These are phyloP conservation scores for Drosophila parthenogenetica DNA, from an alignment of 2,888 invertebrate species.

Conservation along the genomic window DNA sequence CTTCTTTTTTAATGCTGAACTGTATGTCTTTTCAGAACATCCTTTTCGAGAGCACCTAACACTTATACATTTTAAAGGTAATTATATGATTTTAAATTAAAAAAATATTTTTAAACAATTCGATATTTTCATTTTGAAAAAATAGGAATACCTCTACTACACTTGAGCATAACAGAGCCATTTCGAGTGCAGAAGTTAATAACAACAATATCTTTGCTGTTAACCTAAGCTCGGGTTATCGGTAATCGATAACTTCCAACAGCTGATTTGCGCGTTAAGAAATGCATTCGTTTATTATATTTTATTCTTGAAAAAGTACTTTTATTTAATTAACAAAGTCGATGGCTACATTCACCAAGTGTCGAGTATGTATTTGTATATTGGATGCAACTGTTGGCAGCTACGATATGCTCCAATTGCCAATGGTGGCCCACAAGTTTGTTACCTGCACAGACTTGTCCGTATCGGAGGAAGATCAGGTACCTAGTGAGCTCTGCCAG, in stretches of 20 bases:
- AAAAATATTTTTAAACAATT: no score
- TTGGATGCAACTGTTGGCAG: slow-evolving; percentile 7
- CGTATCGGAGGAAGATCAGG: slow-evolving; percentile 31
- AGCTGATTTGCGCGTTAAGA: slow-evolving; percentile 20
- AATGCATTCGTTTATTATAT: not conserved
- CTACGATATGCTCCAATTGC: slow-evolving; percentile 42
- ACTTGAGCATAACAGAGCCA: not conserved
- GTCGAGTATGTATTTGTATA: slow-evolving; percentile 41
- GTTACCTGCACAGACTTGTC: slow-evolving; percentile 56
- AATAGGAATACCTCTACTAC: no score
- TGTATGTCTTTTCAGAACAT: no score
- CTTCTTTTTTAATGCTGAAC: no score
- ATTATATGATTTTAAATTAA: no score
- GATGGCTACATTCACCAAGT: slow-evolving; percentile 33
- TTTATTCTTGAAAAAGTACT: slow-evolving; percentile 21
- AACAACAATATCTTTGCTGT: not conserved
- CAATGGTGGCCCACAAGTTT: slow-evolving; percentile 63
- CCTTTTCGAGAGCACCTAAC: no score
- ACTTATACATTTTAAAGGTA: no score
- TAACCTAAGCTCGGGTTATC: slow-evolving; percentile 17
- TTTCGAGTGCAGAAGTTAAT: not conserved
- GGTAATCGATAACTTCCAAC: slow-evolving; percentile 16
- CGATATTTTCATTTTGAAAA: no score
- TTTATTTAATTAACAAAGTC: not conserved
- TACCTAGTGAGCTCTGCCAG: slow-evolving; percentile 48